Evolutionary conservation across 2,797 vertebrate species (phyloP).

Genomic region (Tangara arthus): DNA sequence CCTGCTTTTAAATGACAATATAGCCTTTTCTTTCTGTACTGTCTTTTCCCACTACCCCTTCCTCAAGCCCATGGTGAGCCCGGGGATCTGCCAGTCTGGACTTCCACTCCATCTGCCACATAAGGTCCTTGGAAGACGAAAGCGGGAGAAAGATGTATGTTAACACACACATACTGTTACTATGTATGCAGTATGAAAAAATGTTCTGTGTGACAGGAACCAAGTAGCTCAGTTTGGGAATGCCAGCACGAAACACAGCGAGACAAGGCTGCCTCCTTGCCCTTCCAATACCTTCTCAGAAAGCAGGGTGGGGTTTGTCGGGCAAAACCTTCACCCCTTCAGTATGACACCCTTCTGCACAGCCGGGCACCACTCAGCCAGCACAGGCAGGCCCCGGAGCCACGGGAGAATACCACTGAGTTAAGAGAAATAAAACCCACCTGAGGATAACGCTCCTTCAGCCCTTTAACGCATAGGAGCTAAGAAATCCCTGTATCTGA

Average conservation of each 20-base stretch:
- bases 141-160: background rate
- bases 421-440: background rate
- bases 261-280: background rate
- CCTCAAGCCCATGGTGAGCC: background rate
- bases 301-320: background rate
- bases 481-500: background rate
- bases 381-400: background rate
- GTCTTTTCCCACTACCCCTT: background rate
- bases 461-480: background rate
- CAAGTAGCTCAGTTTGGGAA: background rate
- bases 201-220: background rate
- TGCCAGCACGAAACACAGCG: background rate
- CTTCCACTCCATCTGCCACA: background rate
- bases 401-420: background rate
- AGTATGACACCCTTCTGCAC: background rate
- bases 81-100: background rate
- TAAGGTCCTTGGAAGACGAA: background rate
- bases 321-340: background rate
- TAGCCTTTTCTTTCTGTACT: background rate
- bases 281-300: background rate
- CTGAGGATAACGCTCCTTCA: background rate
- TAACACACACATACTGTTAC: background rate
- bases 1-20: conserved; percentile 20
- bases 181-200: background rate
- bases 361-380: background rate